Evolutionary conservation across 2,888 invertebrate genomes (phyloP).

Genomic region (Copidosoma aretas): DNA sequence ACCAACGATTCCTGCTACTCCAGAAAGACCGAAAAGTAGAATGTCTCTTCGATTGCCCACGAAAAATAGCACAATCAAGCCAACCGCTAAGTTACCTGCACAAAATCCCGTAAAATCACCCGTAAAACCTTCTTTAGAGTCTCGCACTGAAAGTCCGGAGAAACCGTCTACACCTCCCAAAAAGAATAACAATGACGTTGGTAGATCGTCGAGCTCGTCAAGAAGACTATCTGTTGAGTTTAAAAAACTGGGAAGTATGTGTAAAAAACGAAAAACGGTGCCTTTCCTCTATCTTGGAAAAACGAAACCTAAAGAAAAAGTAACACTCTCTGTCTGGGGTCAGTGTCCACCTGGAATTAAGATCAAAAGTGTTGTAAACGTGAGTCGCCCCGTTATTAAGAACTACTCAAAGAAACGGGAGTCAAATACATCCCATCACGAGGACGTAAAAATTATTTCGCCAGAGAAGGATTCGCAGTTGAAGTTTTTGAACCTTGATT

Average conservation of each 20-base stretch:
- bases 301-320: slow-evolving; percentile 7
- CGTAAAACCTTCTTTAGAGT: background rate
- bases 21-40: slow-evolving; percentile 31
- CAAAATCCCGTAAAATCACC: no score
- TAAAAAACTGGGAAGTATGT: slow-evolving; percentile 43
- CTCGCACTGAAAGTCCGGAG: background rate
- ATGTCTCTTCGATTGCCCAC: slow-evolving; percentile 16
- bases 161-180: background rate
- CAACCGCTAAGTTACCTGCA: background rate
- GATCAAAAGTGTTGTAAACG: slow-evolving; percentile 25
- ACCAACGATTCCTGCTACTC: background rate
- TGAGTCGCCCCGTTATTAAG: slow-evolving; percentile 5
- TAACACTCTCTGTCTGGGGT: background rate
- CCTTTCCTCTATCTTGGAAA: slow-evolving; percentile 39
- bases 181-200: background rate
- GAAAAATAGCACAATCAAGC: background rate
- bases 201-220: background rate
- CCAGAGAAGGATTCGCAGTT: slow-evolving; percentile 44
- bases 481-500: slow-evolving; percentile 35
- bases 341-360: background rate
- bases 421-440: background rate
- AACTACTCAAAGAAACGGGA: background rate
- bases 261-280: slow-evolving; percentile 33
- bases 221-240: slow-evolving; percentile 33
- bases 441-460: slow-evolving; percentile 39